Percentiles rank a stretch among this genome's conserved stretches.
These are phyloP conservation scores for Oceanodroma leucorhoa DNA, from an alignment of 2,797 vertebrate species.

Conservation along the genomic window DNA sequence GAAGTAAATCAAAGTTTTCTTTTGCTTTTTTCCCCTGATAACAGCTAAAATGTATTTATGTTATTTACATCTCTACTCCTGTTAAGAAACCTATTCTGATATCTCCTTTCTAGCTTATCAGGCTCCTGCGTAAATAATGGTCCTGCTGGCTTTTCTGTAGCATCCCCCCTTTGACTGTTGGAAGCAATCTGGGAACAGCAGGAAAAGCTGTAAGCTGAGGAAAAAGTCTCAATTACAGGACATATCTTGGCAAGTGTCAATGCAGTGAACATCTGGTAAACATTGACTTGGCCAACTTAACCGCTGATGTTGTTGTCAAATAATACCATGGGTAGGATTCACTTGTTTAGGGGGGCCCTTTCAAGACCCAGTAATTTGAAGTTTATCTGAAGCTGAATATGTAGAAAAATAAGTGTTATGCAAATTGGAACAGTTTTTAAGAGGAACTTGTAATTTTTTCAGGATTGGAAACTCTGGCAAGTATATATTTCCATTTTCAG, in stretches of 20 bases:
- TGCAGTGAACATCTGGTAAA: slow-evolving; percentile 20
- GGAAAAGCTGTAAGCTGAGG: slow-evolving; percentile 1
- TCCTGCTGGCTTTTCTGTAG: neutral
- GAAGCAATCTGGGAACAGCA: slow-evolving; percentile 24
- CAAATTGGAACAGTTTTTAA: neutral
- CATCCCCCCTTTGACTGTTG: neutral
- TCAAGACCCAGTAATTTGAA: neutral
- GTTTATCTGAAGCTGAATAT: neutral
- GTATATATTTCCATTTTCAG: neutral
- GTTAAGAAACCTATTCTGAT: neutral
- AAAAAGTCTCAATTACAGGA: slow-evolving; percentile 33
- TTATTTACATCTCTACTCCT: neutral
- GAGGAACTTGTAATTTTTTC: neutral
- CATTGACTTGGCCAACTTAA: neutral
- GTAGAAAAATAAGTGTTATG: neutral
- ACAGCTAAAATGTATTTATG: neutral
- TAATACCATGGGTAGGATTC: neutral
- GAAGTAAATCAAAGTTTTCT: neutral
- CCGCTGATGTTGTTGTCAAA: neutral
- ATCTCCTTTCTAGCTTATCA: neutral
- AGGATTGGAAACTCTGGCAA: neutral
- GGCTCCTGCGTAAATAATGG: neutral
- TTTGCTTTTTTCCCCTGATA: fast-evolving
- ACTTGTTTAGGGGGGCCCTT: neutral
- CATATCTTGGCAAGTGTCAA: slow-evolving; percentile 8